Percentiles rank a stretch among this genome's conserved stretches.
These are phyloP conservation scores for Ectemnius cavifrons DNA, from an alignment of 2,888 invertebrate species.

Conservation along the genomic window DNA sequence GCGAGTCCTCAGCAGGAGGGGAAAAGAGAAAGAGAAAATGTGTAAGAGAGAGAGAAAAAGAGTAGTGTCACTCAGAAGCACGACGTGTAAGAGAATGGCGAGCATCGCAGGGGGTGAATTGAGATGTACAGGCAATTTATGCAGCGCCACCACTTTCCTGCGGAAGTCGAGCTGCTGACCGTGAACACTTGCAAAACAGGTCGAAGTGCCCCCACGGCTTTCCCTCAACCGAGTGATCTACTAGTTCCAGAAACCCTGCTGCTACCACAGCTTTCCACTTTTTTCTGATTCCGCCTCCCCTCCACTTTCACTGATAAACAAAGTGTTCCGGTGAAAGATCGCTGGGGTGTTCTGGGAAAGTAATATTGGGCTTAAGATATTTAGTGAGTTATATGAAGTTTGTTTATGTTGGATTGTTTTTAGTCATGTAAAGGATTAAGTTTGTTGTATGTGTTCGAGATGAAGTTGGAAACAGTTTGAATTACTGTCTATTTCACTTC, in stretches of 20 bases:
- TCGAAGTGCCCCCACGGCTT: constrained; percentile 31
- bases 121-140: constrained; percentile 75
- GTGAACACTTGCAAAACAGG: constrained; percentile 55
- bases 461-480: no score
- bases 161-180: constrained; percentile 62
- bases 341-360: background rate
- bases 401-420: no score
- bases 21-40: constrained; percentile 32
- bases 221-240: background rate
- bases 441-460: no score
- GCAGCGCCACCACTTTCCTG: constrained; percentile 70
- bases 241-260: background rate
- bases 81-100: constrained; percentile 66
- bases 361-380: no score
- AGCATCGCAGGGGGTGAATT: constrained; percentile 71
- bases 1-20: constrained; percentile 60
- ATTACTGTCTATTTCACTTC: no score
- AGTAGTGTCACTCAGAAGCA: constrained; percentile 60
- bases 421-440: no score
- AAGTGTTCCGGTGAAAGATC: background rate
- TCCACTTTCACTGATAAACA: background rate
- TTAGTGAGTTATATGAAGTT: no score
- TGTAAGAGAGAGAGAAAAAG: constrained; percentile 39
- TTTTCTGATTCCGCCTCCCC: background rate
- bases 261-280: background rate